phyloP scores from a whole-genome alignment of 2,797 vertebrate genomes.

The Benthosema pterotum region DNA sequence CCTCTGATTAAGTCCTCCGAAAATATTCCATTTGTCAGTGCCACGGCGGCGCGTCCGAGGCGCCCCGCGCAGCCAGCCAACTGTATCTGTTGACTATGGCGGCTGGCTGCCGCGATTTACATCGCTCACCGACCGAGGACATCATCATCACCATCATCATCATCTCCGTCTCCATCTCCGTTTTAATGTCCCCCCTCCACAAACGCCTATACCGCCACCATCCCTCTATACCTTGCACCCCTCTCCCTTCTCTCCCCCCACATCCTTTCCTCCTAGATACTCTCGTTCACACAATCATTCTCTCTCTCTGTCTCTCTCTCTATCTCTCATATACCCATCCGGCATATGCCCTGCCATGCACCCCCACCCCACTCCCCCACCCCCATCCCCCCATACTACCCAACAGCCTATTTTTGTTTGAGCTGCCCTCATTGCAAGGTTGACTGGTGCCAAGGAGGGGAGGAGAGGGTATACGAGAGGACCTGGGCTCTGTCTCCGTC shows the following conservation, averaged over 20 bases:
- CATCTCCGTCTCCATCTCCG: constrained; percentile 28
- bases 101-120: constrained; percentile 89
- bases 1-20: constrained; percentile 95
- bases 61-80: constrained; percentile 85
- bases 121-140: constrained; percentile 88
- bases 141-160: constrained; percentile 76
- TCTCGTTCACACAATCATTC: background rate
- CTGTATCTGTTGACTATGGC: constrained; percentile 91
- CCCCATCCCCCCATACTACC: constrained; percentile 30
- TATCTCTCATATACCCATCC: constrained; percentile 4
- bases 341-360: constrained; percentile 1
- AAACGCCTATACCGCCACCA: constrained; percentile 62
- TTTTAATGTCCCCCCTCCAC: constrained; percentile 83
- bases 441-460: constrained; percentile 81
- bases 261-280: constrained; percentile 26
- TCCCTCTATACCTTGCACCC: constrained; percentile 50
- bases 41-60: constrained; percentile 76
- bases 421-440: constrained; percentile 89
- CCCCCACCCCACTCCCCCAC: background rate
- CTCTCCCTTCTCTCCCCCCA: constrained; percentile 36
- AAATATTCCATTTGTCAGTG: constrained; percentile 97
- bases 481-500: constrained; percentile 77
- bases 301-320: constrained; percentile 38
- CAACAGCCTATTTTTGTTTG: constrained; percentile 86
- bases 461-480: constrained; percentile 63